Conservation (phyloP, 2,888 invertebrate species). For the Phragmatobia fuliginosa region DNA sequence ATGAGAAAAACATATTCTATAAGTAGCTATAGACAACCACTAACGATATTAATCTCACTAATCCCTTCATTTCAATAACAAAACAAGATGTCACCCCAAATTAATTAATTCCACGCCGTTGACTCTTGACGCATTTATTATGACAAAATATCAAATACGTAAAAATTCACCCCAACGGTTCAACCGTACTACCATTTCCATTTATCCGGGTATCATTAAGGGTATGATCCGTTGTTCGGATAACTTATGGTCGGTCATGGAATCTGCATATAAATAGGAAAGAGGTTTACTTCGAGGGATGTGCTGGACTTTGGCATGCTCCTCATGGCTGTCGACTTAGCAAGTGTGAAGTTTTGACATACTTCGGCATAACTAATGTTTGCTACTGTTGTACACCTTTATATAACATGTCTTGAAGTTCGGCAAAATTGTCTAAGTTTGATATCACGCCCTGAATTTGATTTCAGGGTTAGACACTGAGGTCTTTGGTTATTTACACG, state of each 20-base stretch:
- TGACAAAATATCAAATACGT: slow-evolving; percentile 69
- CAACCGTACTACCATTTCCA: slow-evolving; percentile 71
- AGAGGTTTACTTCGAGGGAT: slow-evolving; percentile 67
- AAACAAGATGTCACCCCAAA: slow-evolving; percentile 77
- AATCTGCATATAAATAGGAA: slow-evolving; percentile 86
- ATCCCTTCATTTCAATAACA: slow-evolving; percentile 75
- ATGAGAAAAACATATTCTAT: slow-evolving; percentile 13
- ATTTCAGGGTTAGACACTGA: neutral
- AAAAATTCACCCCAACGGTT: slow-evolving; percentile 62
- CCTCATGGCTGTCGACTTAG: slow-evolving; percentile 34
- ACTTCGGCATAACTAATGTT: slow-evolving; percentile 42
- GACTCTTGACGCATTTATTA: slow-evolving; percentile 65
- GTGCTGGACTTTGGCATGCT: slow-evolving; percentile 36
- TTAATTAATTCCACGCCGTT: slow-evolving; percentile 80
- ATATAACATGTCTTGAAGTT: slow-evolving; percentile 26
- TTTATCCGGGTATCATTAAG: slow-evolving; percentile 81
- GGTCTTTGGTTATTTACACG: neutral
- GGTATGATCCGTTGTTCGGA: slow-evolving; percentile 82
- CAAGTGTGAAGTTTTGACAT: slow-evolving; percentile 32
- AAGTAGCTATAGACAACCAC: slow-evolving; percentile 44
- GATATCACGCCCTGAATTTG: neutral
- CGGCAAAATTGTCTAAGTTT: slow-evolving; percentile 32
- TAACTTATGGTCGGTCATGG: slow-evolving; percentile 83
- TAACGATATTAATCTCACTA: slow-evolving; percentile 67
- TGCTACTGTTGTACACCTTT: slow-evolving; percentile 26